Base-by-base conservation (phyloP, 2,113 vertebrate genomes). In the Synchiropus splendidus region DNA sequence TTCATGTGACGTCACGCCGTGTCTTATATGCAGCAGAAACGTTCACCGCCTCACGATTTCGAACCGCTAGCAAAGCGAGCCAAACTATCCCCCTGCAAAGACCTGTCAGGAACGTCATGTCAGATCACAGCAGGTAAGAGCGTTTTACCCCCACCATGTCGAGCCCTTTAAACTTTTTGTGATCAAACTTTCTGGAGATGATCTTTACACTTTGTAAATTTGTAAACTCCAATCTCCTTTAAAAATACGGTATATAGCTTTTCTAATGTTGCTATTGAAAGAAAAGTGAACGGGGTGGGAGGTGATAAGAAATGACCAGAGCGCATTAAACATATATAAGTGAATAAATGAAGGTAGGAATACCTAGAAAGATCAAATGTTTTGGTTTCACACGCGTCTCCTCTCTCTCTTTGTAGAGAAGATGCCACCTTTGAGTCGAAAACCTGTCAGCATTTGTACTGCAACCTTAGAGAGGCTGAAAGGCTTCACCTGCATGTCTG, bases 391-490 rank as follows among this genome's bases (percentile, higher is more conserved):
- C 34, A 5, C 21, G 8, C 21, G 4, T 27, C 21, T 27, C 1
- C 39, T 6, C 42, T 11, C 45, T 40, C 14, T 45, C 9, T 11
- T 11, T 6, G 39, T 31, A 80, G 78, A 61, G 39, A 33, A 45
- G 3, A 54, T 13, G 13, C 18, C 12, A 1, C 37, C 45, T 6
- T 17, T 14, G 1, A 54, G 42, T 6, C 21, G 5, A 44, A 54
- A 31, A 32, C 18, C 45, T 42, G 44, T 13, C 8, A 38, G 45
- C 16, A 43, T 85, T n/a, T 77, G 74, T 33, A 55, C 61, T 36
- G 70, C 67, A 27, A 86, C 85, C 9, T 38, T 84, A 65, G 46
- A 74, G 34, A 79, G 54, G 42, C 70, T 87, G 49, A 81, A 62
- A 54, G 61, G 71, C 43, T 87, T 86, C 55, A 59, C 57, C 42